Percentiles rank a stretch among this genome's conserved stretches.
Evolutionary conservation across 2,888 invertebrate species (phyloP).

Genomic region (Acrobasis consociella): DNA sequence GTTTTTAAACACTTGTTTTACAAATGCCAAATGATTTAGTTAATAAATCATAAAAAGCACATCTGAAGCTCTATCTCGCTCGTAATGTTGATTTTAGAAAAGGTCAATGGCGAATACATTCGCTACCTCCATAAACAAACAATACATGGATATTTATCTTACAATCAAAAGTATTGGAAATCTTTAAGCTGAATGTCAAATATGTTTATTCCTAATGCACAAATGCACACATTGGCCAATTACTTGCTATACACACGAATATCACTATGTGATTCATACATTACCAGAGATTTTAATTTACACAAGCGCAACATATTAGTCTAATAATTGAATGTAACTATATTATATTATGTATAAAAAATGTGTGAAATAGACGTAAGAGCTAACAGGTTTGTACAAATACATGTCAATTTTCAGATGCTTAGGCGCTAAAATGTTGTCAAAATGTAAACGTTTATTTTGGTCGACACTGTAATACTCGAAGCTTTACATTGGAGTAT

Average conservation of each 20-base stretch:
- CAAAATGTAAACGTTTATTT: constrained; percentile 2
- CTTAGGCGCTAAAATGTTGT: background rate
- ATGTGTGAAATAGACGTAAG: background rate
- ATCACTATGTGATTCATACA: too few species aligned
- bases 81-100: background rate
- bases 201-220: background rate
- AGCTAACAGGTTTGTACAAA: background rate
- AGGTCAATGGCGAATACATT: constrained; percentile 13
- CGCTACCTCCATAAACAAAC: background rate
- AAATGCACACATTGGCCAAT: background rate
- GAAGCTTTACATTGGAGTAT: constrained; percentile 29
- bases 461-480: background rate
- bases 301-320: too few species aligned
- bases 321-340: too few species aligned
- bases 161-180: background rate
- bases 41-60: background rate
- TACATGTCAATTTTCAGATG: background rate
- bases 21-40: background rate
- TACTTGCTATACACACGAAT: too few species aligned
- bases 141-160: background rate
- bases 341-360: background rate
- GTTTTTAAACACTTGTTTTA: background rate
- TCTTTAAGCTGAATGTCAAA: background rate
- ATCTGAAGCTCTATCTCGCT: background rate
- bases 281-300: too few species aligned